phyloP scores from a whole-genome alignment of 2,888 invertebrate species.

The Dyspetes luteomarginatus region DNA sequence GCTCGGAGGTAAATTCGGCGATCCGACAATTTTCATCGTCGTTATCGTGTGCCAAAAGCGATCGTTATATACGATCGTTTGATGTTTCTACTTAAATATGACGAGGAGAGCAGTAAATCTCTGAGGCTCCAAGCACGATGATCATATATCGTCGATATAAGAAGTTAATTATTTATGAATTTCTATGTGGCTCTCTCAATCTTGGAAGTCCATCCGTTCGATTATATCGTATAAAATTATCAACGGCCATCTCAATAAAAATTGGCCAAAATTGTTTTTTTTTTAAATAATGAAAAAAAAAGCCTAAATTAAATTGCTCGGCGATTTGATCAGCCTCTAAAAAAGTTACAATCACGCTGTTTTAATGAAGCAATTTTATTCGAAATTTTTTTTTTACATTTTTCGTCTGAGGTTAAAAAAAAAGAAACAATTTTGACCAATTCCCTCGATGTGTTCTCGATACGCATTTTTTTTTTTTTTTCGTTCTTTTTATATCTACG shows the following conservation, averaged over 20 bases:
- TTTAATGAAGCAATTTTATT: too few relatives aligned
- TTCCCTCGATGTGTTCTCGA: constrained; percentile 18
- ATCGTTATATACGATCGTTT: too few relatives aligned
- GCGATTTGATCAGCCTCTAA: background rate
- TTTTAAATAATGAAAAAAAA: constrained; percentile 2
- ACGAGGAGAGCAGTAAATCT: too few relatives aligned
- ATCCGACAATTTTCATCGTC: constrained; percentile 38
- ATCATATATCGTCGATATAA: background rate
- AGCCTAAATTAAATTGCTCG: background rate
- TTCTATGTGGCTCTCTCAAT: constrained; percentile 2
- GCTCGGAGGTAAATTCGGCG: constrained; percentile 61
- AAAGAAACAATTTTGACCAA: background rate
- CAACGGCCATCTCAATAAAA: constrained; percentile 32
- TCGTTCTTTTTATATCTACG: constrained; percentile 5
- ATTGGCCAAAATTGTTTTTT: constrained; percentile 2
- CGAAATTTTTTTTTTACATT: background rate
- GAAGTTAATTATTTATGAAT: background rate
- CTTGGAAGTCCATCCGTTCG: constrained; percentile 48
- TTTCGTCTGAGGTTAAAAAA: too few relatives aligned
- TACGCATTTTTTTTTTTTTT: constrained; percentile 16
- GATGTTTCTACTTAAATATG: too few relatives aligned
- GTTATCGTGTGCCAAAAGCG: constrained; percentile 1
- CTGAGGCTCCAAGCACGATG: constrained; percentile 18
- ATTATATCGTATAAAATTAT: constrained; percentile 59
- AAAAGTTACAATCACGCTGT: background rate